Evolutionary conservation across 2,113 vertebrate species (phyloP), one percentile per base, ranked within the genome.

Genomic region (Morone saxatilis): DNA sequence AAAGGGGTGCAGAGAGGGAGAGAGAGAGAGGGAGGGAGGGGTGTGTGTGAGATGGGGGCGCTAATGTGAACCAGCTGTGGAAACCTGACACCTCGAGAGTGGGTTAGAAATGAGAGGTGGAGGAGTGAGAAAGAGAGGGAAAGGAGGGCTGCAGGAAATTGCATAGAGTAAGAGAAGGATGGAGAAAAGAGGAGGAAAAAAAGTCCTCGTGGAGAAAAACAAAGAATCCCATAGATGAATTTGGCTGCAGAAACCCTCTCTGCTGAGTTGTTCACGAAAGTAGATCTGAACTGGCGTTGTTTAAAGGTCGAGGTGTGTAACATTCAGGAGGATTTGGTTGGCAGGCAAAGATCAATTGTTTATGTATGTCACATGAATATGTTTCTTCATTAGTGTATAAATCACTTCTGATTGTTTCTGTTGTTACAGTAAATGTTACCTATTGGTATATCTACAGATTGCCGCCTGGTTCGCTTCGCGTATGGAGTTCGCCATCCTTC

Each of bases 41-140:
- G 72, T 68, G 80, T 76, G 74, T 59, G 78, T 81, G 80, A 85
- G 86, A 89, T 86, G 90, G 89, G 91, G 89, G 91, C 41, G 87
- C 88, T 95, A 96, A 95, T 94, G 91, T 90, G 92, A 95, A 94
- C 94, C 94, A 96, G 94, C 93, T 96, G 95, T 94, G 90, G 95
- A 96, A 95, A 96, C 92, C 88, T 94, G 94, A 96, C 94, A 95
- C 95, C 88, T 92, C 62, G 0, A 81, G 90, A 93, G 87, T 84
- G 85, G 78, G 86, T 76, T 88, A 70, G 76, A 88, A 91, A 88
- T 59, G 70, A 88, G 91, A 92, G 87, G 90, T 92, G 89, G 86
- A 91, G 89, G 88, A 93, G 83, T 90, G 89, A 91, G 90, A 92
- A 86, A 91, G 79, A 72, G 83, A 91, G 87, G 88, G 88, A 88